Conservation (phyloP, 2,113 vertebrate genomes). For the Copsychus sechellarum region DNA sequence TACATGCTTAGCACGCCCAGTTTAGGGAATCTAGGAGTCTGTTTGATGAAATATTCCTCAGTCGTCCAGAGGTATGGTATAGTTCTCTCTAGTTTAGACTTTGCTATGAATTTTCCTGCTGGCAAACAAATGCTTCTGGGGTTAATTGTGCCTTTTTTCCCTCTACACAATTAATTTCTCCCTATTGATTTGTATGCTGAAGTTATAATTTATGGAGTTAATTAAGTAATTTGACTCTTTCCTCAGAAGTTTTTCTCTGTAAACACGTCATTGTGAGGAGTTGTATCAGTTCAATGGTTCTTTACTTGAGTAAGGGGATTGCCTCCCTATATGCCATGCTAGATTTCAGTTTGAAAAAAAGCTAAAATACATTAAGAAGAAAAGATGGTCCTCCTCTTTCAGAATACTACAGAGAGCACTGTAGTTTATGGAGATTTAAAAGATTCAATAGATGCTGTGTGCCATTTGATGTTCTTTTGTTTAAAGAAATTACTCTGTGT, state of each 20-base stretch:
- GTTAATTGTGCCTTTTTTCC: background rate
- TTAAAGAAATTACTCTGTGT: background rate
- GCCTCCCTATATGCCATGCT: background rate
- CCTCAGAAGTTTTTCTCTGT: background rate
- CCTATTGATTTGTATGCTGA: background rate
- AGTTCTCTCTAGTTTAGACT: slow-evolving; percentile 72
- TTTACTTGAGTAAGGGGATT: background rate
- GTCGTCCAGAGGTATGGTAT: slow-evolving; percentile 76
- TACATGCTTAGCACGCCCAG: slow-evolving; percentile 78
- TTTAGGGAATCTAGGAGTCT: slow-evolving; percentile 81
- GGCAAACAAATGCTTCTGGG: background rate
- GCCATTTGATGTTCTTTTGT: background rate
- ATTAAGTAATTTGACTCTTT: background rate
- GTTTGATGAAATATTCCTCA: slow-evolving; percentile 80
- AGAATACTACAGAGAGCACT: background rate
- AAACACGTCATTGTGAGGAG: background rate
- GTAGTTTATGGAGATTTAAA: background rate
- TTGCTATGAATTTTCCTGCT: slow-evolving; percentile 59
- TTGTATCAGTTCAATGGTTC: background rate
- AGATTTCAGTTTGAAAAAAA: background rate
- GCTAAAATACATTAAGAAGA: background rate
- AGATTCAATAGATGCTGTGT: background rate
- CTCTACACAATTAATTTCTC: background rate
- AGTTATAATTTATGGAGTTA: background rate
- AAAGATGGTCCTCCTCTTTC: background rate